These are phyloP conservation scores for Metellina segmentata DNA, from an alignment of 2,888 invertebrate species.

Conservation along the genomic window DNA sequence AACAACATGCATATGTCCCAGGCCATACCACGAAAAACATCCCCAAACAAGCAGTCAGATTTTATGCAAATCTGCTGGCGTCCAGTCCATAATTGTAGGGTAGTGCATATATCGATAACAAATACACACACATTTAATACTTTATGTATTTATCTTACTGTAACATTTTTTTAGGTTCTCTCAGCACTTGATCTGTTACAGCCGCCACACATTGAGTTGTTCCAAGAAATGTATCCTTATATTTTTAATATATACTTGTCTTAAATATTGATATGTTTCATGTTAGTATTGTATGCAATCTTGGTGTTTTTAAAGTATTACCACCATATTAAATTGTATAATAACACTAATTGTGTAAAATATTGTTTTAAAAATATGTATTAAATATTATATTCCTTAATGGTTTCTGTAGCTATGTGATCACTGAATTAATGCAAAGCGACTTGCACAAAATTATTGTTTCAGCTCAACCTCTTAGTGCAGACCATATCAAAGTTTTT, in stretches of 20 bases:
- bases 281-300: neutral
- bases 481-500: constrained; percentile 99
- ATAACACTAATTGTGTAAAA: no score
- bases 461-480: constrained; percentile 98
- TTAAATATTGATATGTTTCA: neutral
- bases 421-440: constrained; percentile 99
- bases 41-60: no score
- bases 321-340: neutral
- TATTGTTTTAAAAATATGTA: constrained; percentile 99
- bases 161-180: constrained; percentile 90
- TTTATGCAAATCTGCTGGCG: no score
- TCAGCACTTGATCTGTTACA: constrained; percentile 99
- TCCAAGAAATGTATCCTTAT: constrained; percentile 99
- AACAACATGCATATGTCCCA: no score
- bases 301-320: neutral
- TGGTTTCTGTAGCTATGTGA: constrained; percentile 91
- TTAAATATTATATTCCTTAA: constrained; percentile 82
- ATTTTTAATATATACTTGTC: neutral
- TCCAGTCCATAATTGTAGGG: no score
- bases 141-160: neutral
- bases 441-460: constrained; percentile 99
- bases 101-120: no score
- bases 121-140: no score
- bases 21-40: no score
- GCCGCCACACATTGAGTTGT: constrained; percentile 95